Percentiles rank a stretch among this genome's conserved stretches.
Evolutionary conservation across 2,113 vertebrate genomes (phyloP).

Genomic region (Ellobius talpinus): DNA sequence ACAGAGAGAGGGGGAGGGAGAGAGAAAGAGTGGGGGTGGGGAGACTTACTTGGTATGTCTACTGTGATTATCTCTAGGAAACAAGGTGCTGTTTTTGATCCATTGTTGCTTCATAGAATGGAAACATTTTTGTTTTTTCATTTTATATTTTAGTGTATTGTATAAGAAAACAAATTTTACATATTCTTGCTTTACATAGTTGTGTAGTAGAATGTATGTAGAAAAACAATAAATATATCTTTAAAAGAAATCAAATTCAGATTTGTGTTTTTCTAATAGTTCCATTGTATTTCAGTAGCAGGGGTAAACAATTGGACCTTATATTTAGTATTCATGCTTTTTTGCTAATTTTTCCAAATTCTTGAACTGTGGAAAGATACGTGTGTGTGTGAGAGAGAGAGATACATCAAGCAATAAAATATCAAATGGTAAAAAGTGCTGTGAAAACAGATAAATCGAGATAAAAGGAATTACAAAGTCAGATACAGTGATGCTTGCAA

Average conservation of each 20-base stretch:
- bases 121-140: not conserved
- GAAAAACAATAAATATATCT: not conserved
- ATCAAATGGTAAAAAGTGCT: not conserved
- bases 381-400: too few species aligned
- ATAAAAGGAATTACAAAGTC: not conserved
- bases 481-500: too few species aligned
- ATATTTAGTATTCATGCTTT: not conserved
- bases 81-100: not conserved
- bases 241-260: conserved; percentile 46
- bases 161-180: conserved; percentile 26
- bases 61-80: not conserved
- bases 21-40: too few species aligned
- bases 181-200: conserved; percentile 10
- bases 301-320: not conserved
- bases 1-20: too few species aligned
- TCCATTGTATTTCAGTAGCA: not conserved
- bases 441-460: not conserved
- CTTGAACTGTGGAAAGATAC: not conserved
- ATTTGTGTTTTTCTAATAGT: not conserved
- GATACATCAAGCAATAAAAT: not conserved
- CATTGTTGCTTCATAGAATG: not conserved
- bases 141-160: not conserved
- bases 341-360: not conserved
- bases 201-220: not conserved
- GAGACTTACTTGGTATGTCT: not conserved